phyloP scores from a whole-genome alignment of 2,888 invertebrate species.

The Andrena minutula region DNA sequence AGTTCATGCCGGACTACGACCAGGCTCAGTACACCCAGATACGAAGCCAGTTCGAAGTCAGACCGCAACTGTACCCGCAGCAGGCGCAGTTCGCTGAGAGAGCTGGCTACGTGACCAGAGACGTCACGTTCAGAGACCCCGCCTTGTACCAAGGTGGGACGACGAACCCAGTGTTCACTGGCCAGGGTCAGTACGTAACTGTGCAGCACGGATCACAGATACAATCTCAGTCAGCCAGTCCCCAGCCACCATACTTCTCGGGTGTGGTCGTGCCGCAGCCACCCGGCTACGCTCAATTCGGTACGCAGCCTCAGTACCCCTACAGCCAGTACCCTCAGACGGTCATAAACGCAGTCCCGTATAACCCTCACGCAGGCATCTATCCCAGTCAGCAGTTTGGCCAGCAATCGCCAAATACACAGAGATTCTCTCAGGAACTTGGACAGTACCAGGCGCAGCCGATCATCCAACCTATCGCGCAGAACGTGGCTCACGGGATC shows the following conservation, averaged over 20 bases:
- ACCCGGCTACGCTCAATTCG: constrained; percentile 72
- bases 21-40: constrained; percentile 80
- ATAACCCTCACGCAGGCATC: constrained; percentile 77
- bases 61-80: constrained; percentile 79
- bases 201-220: constrained; percentile 78
- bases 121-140: constrained; percentile 79
- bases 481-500: constrained; percentile 78
- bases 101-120: constrained; percentile 81
- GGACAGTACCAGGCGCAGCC: constrained; percentile 82
- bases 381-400: constrained; percentile 78
- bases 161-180: constrained; percentile 76
- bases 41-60: constrained; percentile 79
- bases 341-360: constrained; percentile 81
- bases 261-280: constrained; percentile 77
- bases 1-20: constrained; percentile 79
- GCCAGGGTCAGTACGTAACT: constrained; percentile 80
- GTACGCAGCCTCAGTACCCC: constrained; percentile 76
- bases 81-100: constrained; percentile 78
- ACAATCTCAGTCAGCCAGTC: constrained; percentile 79
- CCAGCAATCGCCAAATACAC: constrained; percentile 82
- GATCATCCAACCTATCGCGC: constrained; percentile 82
- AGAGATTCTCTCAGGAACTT: constrained; percentile 81
- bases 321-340: constrained; percentile 82
- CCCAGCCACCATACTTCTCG: constrained; percentile 80
- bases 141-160: constrained; percentile 76